Evolutionary conservation across 2,888 invertebrate genomes (phyloP), one percentile per base, ranked within the genome.

Genomic region (Hypercompe scribonia): DNA sequence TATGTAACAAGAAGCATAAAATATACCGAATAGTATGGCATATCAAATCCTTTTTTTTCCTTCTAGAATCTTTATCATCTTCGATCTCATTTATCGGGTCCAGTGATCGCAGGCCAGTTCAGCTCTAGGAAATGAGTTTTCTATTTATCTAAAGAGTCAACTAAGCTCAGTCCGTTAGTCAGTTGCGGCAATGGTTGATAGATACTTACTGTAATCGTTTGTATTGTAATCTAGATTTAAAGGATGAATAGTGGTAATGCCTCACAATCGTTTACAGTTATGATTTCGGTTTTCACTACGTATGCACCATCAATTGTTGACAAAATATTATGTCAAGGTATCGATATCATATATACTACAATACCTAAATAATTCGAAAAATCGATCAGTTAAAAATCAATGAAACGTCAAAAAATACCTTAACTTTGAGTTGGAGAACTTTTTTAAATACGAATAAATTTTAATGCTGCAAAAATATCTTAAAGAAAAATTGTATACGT

Each of bases 101-200:
- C 84, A 86, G 83, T 86, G 88, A 89, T 90, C 86, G 84, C 84
- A 74, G 80, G 67, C 78, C 75, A 75, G 81, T 77, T 75, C 76
- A 84, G 81, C 80, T 82, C 82, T 78, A 80, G 82, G 84, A 82
- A 88, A 88, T 86, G 89, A 90, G 87, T 88, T 88, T 86, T 87
- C 87, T 90, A 88, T 90, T 89, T 90, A 89, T 88, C 87, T 89
- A 88, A 89, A 87, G 86, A 89, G 88, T 87, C 84, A 83, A 84
- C 84, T 81, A 81, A 87, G 87, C 82, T 86, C 80, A 78, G 81
- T 76, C 77, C 71, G 84, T 85, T 81, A 81, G 83, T 86, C 87
- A 82, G 85, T 80, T 84, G 80, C 69, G 81, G 82, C 79, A 84
- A 81, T 81, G 79, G 78, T 79, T 83, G 84, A 79, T 81, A 81